Evolutionary conservation across 2,888 invertebrate genomes (phyloP).

Genomic region (Marasmarcha lunaedactyla): DNA sequence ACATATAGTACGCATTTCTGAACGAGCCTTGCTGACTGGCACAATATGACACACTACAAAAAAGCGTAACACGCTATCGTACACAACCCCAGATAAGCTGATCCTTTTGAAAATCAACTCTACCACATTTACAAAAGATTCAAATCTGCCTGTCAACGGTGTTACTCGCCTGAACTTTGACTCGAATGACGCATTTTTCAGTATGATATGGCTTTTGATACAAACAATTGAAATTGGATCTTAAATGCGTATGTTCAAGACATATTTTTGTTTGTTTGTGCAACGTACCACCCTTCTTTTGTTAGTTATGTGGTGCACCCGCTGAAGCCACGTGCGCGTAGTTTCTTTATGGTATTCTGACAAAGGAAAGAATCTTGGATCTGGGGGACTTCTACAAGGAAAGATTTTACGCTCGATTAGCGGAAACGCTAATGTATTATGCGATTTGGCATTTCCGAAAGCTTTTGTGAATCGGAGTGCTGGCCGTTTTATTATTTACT

Average conservation of each 20-base stretch:
- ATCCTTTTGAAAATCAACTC: conserved; percentile 24
- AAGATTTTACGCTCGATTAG: background rate
- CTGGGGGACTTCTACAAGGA: background rate
- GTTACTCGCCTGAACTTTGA: conserved; percentile 48
- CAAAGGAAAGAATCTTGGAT: background rate
- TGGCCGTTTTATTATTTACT: too few species aligned
- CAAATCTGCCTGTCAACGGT: conserved; percentile 18
- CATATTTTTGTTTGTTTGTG: conserved; percentile 10
- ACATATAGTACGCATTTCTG: conserved; percentile 29
- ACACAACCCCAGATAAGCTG: too few species aligned
- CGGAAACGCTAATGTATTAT: background rate
- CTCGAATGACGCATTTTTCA: conserved; percentile 30
- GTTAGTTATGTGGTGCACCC: background rate
- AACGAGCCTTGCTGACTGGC: conserved; percentile 22
- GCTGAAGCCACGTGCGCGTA: background rate
- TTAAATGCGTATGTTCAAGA: conserved; percentile 17
- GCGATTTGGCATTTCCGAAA: background rate
- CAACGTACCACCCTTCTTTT: background rate
- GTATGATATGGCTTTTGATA: conserved; percentile 17
- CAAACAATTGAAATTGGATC: conserved; percentile 19
- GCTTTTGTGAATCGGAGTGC: too few species aligned
- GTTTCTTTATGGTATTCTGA: background rate
- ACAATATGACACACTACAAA: conserved; percentile 32
- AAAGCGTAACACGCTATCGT: too few species aligned
- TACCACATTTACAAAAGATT: conserved; percentile 21